Evolutionary conservation across 2,797 vertebrate species (phyloP), one percentile per base, ranked within the genome.

Genomic region (Parauchenoglanis ngamensis): DNA sequence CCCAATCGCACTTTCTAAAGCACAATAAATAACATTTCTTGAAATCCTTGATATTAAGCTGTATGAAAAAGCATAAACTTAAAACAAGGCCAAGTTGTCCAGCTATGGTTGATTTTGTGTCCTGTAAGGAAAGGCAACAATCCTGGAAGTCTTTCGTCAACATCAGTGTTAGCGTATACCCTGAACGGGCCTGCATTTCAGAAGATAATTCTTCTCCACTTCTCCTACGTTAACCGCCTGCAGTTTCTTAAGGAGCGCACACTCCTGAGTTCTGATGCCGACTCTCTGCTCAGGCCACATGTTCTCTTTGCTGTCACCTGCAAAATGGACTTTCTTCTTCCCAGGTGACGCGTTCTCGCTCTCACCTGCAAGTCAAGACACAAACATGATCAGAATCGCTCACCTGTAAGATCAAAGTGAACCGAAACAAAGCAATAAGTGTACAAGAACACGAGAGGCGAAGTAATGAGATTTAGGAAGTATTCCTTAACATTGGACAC

Each of bases 291-390:
- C 88, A 12, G 93, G 92, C 52, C 49, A 31, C 76, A 83, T 40
- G 86, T 98, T 98, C 91, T 98, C 96, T 93, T 98, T 97, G 88
- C 91, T 95, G 87, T 96, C 96, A 0, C 94, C 93, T 1, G 94
- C 94, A 92, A 97, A 98, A 87, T 97, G 96, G 91, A 97, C 96
- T 88, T 96, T 98, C 94, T 96, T 99, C 94, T 96, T 98, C n/a
- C 95, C 94, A 0, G 95, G 89, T 11, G 95, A 96, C 76, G 93
- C 84, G 11, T 94, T 93, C 85, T 96, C 93, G 52, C 87, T 89
- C 3, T 77, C 65, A 93, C 92, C 97, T 98, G 94, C 54, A 90
- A 68, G 80, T 75, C 15, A 88, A 85, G 19, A 61, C 17, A 80
- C 54, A 91, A 67, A 72, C 63, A 91, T 75, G 59, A 7, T 84